Evolutionary conservation across 2,113 vertebrate genomes (phyloP).

Genomic region (Dromiciops gliroides): DNA sequence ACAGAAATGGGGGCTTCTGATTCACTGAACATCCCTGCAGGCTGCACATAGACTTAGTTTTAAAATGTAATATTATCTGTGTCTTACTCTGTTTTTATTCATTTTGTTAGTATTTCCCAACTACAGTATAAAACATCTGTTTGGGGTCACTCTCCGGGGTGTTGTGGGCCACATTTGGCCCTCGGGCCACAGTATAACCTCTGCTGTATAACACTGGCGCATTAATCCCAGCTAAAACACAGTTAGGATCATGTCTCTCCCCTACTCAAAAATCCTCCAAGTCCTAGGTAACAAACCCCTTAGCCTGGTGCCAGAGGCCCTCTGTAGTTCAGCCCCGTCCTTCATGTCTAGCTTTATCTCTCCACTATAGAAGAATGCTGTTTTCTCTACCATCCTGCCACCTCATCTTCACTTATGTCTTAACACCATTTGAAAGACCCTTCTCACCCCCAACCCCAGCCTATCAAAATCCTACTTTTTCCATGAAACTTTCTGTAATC

Average conservation of each 20-base stretch:
- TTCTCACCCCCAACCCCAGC: background rate
- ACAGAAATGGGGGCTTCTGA: background rate
- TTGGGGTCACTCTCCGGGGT: background rate
- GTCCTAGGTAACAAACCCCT: background rate
- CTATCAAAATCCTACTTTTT: background rate
- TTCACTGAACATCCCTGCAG: background rate
- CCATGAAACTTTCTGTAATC: too few species aligned
- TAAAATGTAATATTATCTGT: background rate
- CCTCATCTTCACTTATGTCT: background rate
- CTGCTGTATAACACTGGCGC: background rate
- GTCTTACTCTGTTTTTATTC: background rate
- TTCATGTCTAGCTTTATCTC: background rate
- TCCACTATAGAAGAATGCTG: background rate
- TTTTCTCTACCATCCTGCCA: background rate
- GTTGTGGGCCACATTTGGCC: background rate
- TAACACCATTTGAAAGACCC: background rate
- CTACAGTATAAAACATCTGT: background rate
- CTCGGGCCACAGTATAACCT: background rate
- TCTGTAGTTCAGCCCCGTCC: background rate
- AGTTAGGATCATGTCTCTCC: background rate
- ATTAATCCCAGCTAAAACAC: background rate
- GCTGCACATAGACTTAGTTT: background rate
- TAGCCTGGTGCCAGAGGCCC: background rate
- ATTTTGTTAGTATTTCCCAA: background rate
- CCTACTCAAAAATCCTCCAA: background rate